Percentiles rank a stretch among this genome's conserved stretches.
Evolutionary conservation across 2,113 vertebrate species (phyloP).

Genomic region (Gymnarchus niloticus): DNA sequence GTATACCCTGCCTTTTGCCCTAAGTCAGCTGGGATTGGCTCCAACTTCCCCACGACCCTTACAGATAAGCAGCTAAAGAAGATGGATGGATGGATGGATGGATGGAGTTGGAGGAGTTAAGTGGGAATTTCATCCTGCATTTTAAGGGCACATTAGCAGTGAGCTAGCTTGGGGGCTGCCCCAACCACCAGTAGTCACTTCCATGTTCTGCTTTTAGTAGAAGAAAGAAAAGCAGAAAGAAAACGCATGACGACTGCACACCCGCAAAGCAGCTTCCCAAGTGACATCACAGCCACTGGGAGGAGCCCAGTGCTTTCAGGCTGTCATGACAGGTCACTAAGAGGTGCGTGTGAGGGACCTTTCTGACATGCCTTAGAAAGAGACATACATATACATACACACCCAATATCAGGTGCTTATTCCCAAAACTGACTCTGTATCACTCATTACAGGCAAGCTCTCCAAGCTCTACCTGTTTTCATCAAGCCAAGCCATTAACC

Average conservation of each 20-base stretch:
- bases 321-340: too few species aligned
- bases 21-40: too few species aligned
- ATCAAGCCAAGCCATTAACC: background rate
- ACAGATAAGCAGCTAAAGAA: too few species aligned
- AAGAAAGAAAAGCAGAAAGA: background rate
- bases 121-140: background rate
- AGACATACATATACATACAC: background rate
- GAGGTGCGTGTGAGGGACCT: too few species aligned
- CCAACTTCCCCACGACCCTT: too few species aligned
- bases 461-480: background rate
- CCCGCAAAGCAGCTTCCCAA: background rate
- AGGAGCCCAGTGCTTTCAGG: background rate
- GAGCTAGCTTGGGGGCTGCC: background rate
- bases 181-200: background rate
- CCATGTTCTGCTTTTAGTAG: background rate
- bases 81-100: too few species aligned
- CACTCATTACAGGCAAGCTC: background rate
- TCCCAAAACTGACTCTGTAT: background rate
- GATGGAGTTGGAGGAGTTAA: background rate
- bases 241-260: too few species aligned
- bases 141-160: background rate
- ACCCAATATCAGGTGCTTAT: background rate
- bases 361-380: background rate
- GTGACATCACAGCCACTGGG: background rate
- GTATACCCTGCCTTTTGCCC: too few species aligned